Base-by-base conservation (phyloP, 2,888 invertebrate species). In the Reticulitermes lucifugus region DNA sequence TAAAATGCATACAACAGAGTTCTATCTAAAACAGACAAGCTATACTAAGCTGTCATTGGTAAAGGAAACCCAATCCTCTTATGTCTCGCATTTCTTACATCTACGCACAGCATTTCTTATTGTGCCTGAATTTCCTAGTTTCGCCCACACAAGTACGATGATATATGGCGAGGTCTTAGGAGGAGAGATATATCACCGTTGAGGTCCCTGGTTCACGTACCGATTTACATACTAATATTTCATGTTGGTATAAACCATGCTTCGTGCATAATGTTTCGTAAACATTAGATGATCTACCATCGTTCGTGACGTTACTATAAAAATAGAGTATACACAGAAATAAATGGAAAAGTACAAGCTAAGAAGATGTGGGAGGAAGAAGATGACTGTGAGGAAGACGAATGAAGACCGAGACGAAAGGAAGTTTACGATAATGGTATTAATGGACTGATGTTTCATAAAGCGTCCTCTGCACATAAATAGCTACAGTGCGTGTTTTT, bases 161-260 rank as follows among this genome's bases (percentile, higher is more conserved):
- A 65, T 65, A 25, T 25, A 65, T 65, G 25, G 25, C 9, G 25
- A 65, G 65, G 25, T 65, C 25, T 65, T 12, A 65, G 65, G 25
- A 65, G 65, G 5, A 65, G 65, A 65, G n/a, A 65, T 65, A 65
- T 65, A 65, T 65, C 65, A 65, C 5, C 9, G n/a, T 65, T 25
- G 65, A n/a, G 25, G 65, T 65, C 65, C 25, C n/a, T 12, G 65
- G 65, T 65, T 65, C 65, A n/a, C 65, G 10, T 25, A 65, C 65
- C 25, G 65, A 65, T 65, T 65, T 65, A 65, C 65, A 65, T 65
- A 65, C 65, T 6, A 65, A 65, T 65, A 65, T 65, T 65, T 65
- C 65, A 65, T 65, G 65, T 65, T 65, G 65, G 65, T 65, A 9
- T 65, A 6, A 35, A 65, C 25, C 25, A 65, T 65, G 65, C 25